These are phyloP conservation scores for Orthonyx spaldingii DNA, from an alignment of 2,113 vertebrate species.

Conservation along the genomic window DNA sequence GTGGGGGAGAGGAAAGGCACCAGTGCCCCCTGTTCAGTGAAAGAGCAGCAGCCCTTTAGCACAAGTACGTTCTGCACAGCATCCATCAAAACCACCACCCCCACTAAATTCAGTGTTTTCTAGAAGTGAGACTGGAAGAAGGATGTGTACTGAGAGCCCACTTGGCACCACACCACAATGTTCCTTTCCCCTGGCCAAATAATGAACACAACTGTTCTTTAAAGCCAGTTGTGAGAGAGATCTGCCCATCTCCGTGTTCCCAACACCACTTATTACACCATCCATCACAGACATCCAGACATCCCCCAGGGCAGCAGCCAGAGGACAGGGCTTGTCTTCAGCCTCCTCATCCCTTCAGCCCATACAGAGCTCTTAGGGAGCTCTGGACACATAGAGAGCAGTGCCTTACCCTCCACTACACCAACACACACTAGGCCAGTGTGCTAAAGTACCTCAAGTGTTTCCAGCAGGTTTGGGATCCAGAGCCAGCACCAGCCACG, in stretches of 20 bases:
- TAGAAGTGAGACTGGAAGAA: not conserved
- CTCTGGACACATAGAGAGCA: not conserved
- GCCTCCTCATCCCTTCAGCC: not conserved
- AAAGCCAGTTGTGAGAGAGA: not conserved
- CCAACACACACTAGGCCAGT: not conserved
- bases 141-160: not conserved
- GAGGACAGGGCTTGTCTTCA: not conserved
- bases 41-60: not conserved
- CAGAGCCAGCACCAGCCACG: not conserved
- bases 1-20: not conserved
- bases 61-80: not conserved
- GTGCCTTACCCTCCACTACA: not conserved
- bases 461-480: not conserved
- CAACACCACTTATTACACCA: not conserved
- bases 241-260: not conserved
- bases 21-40: not conserved
- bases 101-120: not conserved
- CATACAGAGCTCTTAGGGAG: not conserved
- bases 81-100: not conserved
- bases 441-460: not conserved
- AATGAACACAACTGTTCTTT: not conserved
- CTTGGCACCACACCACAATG: not conserved
- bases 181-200: not conserved
- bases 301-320: fast-evolving
- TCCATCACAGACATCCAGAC: not conserved